Evolutionary conservation across 1,140 invertebrate genomes (phyloP).

Genomic region (Philotrypesis tridentata): DNA sequence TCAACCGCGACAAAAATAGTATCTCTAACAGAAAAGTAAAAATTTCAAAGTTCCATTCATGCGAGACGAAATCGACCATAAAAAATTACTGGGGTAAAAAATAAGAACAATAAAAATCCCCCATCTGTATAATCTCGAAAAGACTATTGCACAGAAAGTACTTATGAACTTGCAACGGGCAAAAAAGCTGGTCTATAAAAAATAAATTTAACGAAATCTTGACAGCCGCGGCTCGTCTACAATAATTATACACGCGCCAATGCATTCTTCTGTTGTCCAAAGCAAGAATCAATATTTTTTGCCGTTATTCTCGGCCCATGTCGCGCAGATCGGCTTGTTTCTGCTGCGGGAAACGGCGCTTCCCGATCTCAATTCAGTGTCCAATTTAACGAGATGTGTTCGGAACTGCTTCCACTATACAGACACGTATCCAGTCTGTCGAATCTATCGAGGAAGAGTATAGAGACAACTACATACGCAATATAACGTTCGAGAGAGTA

Average conservation of each 20-base stretch:
- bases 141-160: background rate
- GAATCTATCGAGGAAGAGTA: background rate
- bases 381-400: constrained; percentile 43
- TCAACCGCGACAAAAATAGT: no score
- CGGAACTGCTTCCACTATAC: background rate
- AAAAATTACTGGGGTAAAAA: no score
- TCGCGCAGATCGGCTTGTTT: background rate
- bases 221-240: background rate
- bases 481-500: constrained; percentile 1
- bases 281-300: background rate
- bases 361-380: constrained; percentile 29
- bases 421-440: background rate
- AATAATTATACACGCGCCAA: background rate
- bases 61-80: no score
- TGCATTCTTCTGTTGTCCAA: background rate
- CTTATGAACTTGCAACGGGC: background rate
- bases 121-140: no score
- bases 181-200: background rate
- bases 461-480: background rate
- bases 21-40: no score
- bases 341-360: background rate
- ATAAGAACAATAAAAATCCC: no score
- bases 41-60: no score
- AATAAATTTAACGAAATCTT: background rate
- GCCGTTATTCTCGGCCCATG: background rate